Evolutionary conservation across 2,113 vertebrate genomes (phyloP), one percentile per base, ranked within the genome.

Genomic region (Coracopsis vasa): DNA sequence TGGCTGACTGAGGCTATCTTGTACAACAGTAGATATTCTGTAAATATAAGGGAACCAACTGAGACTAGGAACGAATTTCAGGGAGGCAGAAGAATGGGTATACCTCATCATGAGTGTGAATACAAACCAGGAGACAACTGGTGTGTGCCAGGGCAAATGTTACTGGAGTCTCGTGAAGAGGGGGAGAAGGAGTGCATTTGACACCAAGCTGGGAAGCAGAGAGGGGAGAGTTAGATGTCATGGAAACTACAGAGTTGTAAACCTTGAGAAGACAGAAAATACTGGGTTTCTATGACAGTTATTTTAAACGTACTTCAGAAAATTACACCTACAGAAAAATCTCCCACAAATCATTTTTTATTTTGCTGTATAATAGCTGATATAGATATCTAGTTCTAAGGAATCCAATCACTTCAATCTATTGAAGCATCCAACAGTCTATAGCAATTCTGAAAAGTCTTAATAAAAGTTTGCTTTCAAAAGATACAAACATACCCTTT

Each of bases 341-440:
- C 6, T 77, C 7, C 20, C 15, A 9, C 6, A 42, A 37, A 27
- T 29, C 10, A 8, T 47, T 77, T 78, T 72, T 37, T 3, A 56
- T 64, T 11, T 0, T n/a, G 4, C 17, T 72, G 6, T 70, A 50
- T n/a, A 37, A 54, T 61, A 61, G 35, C 11, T 20, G 29, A 41
- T 33, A 7, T n/a, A 56, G 16, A 47, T 58, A 74, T 21, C 7
- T 51, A 28, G 16, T 75, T 74, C 16, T 66, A 31, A 35, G 24
- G 13, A 67, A 54, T 61, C 2, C 3, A 50, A 8, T 72, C 5
- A 16, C 6, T 64, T 65, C 10, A 42, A 7, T 16, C 1, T 12
- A 7, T n/a, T 10, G 3, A 78, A 16, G 3, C 2, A 1, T 28
- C 5, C 11, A 56, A 33, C 3, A 17, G 24, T 44, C 24, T 9